A percentile compares a stretch with the other conserved stretches of the same genome.
Evolutionary conservation across 2,113 vertebrate genomes (phyloP).

Genomic region (Xiphophorus hellerii): DNA sequence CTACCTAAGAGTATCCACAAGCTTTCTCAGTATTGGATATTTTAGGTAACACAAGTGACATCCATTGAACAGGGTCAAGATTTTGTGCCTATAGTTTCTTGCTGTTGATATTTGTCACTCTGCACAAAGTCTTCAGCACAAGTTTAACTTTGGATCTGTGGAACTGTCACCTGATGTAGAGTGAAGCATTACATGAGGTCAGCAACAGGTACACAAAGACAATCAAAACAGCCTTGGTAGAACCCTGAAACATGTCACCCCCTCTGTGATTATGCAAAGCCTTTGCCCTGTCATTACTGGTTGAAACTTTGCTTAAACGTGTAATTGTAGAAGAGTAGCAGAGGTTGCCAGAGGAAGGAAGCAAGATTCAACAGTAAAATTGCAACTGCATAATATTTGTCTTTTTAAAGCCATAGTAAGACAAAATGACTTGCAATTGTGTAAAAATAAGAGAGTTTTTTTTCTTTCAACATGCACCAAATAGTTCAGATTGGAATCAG

Average conservation of each 20-base stretch:
- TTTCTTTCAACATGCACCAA: too few relatives aligned
- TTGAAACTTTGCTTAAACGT: neutral
- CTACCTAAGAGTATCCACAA: neutral
- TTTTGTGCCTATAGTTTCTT: neutral
- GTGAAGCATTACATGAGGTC: neutral
- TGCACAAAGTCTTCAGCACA: neutral
- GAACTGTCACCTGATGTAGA: neutral
- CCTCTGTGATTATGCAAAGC: neutral
- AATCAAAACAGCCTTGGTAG: neutral
- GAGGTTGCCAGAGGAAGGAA: neutral
- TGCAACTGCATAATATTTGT: neutral
- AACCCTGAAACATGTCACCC: neutral
- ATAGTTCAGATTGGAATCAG: too few relatives aligned
- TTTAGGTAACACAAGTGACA: neutral
- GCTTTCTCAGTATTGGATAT: slow-evolving; percentile 7
- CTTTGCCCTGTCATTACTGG: neutral
- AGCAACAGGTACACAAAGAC: neutral
- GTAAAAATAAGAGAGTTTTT: neutral
- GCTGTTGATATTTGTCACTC: neutral
- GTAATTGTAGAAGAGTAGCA: neutral
- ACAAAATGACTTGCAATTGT: neutral
- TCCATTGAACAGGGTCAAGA: too few relatives aligned
- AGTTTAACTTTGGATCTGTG: neutral
- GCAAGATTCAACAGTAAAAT: neutral
- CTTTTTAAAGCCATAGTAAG: neutral